Conservation (phyloP, 92 coral and sea anemone species). For the Plumapathes pennacea region DNA sequence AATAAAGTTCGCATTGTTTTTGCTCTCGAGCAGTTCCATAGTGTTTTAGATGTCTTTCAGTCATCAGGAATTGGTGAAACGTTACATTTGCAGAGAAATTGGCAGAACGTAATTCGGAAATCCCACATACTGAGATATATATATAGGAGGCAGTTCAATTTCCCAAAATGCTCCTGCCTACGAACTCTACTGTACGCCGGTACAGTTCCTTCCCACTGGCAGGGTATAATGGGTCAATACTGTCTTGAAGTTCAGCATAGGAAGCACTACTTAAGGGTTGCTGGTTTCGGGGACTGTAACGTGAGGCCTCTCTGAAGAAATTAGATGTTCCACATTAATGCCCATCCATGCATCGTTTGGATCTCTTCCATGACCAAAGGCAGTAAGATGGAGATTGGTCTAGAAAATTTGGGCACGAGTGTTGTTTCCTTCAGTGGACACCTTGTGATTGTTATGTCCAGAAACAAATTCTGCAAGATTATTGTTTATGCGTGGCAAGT, state of each 20-base stretch:
- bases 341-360: conserved; percentile 1
- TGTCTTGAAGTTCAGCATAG: conserved; percentile 20
- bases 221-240: conserved; percentile 15
- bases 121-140: too few relatives aligned
- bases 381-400: conserved; percentile 17
- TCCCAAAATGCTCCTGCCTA: conserved; percentile 28
- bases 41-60: too few relatives aligned
- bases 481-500: conserved; percentile 39
- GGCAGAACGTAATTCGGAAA: too few relatives aligned
- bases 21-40: too few relatives aligned
- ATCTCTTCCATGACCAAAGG: conserved; percentile 8
- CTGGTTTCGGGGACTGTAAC: conserved; percentile 38
- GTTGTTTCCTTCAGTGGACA: conserved; percentile 39
- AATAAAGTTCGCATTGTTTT: too few relatives aligned
- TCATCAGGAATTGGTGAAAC: too few relatives aligned
- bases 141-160: too few relatives aligned
- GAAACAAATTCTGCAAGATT: conserved; percentile 31
- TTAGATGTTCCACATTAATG: conserved; percentile 7
- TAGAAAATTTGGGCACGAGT: conserved; percentile 45
- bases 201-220: conserved; percentile 34
- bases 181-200: conserved; percentile 25
- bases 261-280: conserved; percentile 14
- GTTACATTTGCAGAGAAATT: too few relatives aligned
- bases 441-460: conserved; percentile 47
- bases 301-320: conserved; percentile 34